Percentiles rank a stretch among this genome's conserved stretches.
Evolutionary conservation across 2,797 vertebrate genomes (phyloP).

Genomic region (Masticophis lateralis): DNA sequence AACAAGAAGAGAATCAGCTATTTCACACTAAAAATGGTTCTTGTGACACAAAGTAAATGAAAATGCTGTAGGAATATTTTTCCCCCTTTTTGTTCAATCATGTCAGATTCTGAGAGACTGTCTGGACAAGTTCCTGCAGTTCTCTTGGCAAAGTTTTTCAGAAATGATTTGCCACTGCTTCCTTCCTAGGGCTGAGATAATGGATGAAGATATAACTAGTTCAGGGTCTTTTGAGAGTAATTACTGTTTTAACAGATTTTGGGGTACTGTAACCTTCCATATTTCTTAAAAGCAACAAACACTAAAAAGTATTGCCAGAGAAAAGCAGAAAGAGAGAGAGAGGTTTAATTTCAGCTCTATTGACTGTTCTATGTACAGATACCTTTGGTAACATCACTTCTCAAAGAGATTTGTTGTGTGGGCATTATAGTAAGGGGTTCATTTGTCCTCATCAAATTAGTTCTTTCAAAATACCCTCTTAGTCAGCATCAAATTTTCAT

Average conservation of each 20-base stretch:
- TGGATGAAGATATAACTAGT: background rate
- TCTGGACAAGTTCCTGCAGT: background rate
- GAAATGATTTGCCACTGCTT: background rate
- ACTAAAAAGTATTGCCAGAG: slow-evolving; percentile 5
- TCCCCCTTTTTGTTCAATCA: too few relatives aligned
- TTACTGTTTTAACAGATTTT: background rate
- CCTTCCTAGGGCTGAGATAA: background rate
- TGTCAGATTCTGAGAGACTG: background rate
- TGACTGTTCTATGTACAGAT: background rate
- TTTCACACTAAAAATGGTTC: background rate
- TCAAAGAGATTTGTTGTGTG: background rate
- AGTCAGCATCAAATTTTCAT: background rate
- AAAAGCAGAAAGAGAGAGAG: background rate
- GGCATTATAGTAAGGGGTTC: background rate
- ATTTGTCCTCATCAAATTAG: background rate
- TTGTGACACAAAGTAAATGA: background rate
- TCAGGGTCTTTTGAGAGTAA: slow-evolving; percentile 5
- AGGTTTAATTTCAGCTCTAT: background rate
- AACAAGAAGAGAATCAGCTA: background rate
- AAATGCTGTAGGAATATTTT: background rate
- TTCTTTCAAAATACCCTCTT: background rate
- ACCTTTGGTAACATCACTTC: background rate
- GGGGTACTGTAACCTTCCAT: background rate
- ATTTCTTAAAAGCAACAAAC: slow-evolving; percentile 18
- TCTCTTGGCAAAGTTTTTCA: background rate